A percentile compares a stretch with the other conserved stretches of the same genome.
phyloP scores from a whole-genome alignment of 2,113 vertebrate genomes.

The Fulica atra region DNA sequence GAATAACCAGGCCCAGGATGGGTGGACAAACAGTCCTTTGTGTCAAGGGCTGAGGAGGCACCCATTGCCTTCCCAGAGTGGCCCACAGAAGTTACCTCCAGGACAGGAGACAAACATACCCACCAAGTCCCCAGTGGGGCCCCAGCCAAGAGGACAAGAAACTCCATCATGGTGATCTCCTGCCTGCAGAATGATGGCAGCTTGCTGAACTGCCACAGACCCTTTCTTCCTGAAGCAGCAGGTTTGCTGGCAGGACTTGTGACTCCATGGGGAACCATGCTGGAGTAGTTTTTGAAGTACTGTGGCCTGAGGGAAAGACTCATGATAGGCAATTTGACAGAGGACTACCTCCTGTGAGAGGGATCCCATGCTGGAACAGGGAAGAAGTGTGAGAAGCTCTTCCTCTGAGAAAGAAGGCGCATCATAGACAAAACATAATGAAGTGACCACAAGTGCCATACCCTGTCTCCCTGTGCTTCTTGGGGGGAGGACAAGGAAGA shows the following conservation, averaged over 20 bases:
- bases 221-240: fast-evolving
- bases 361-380: not conserved
- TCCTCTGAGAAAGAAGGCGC: not conserved
- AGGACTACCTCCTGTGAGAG: not conserved
- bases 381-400: not conserved
- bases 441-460: not conserved
- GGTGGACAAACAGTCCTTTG: not conserved
- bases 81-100: not conserved
- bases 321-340: not conserved
- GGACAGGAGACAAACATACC: not conserved
- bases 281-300: not conserved
- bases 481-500: too few relatives aligned
- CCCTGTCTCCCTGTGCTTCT: too few relatives aligned
- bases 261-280: too few relatives aligned
- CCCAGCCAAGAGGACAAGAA: not conserved
- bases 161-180: not conserved
- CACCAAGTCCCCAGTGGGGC: fast-evolving
- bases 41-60: not conserved
- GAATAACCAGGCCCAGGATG: fast-evolving
- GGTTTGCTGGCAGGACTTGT: not conserved
- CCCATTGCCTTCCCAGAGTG: fast-evolving
- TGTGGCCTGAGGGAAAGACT: not conserved
- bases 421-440: not conserved
- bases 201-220: not conserved
- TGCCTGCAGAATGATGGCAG: not conserved